Percentiles rank a stretch among this genome's conserved stretches.
Evolutionary conservation across 2,797 vertebrate species (phyloP).

Genomic region (Sardinella longiceps): DNA sequence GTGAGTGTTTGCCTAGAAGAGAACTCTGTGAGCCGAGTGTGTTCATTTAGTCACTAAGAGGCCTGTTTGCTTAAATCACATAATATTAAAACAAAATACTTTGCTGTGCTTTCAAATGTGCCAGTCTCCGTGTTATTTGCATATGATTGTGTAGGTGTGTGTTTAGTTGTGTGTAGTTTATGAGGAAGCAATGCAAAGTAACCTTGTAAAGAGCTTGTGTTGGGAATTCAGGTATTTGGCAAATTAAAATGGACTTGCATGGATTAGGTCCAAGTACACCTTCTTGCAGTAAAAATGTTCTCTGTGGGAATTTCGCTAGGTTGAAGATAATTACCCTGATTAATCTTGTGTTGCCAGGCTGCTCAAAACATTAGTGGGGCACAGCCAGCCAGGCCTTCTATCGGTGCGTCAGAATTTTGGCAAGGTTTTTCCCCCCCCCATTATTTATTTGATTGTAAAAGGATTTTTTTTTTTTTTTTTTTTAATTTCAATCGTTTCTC

Average conservation of each 20-base stretch:
- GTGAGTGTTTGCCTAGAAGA: neutral
- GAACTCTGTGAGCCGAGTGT: neutral
- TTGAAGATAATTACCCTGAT: neutral
- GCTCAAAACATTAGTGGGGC: neutral
- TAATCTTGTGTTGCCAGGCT: neutral
- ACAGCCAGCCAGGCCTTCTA: neutral
- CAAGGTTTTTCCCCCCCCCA: neutral
- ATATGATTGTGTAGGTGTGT: neutral
- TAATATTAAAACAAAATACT: neutral
- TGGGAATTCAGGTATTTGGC: constrained; percentile 5
- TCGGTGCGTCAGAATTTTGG: neutral
- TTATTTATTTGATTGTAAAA: neutral
- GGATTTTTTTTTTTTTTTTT: too few relatives aligned
- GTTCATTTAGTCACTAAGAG: neutral
- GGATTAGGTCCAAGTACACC: constrained; percentile 7
- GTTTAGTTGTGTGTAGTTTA: neutral
- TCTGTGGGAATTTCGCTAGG: neutral
- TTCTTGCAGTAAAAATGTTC: neutral
- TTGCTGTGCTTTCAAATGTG: neutral
- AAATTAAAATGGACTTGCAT: constrained; percentile 17
- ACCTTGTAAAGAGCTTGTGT: neutral
- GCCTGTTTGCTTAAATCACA: neutral
- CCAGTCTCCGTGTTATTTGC: neutral
- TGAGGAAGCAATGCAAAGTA: neutral
- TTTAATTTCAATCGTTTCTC: neutral